phyloP scores from a whole-genome alignment of 2,888 invertebrate genomes.

The Scaptomyza polygonia region DNA sequence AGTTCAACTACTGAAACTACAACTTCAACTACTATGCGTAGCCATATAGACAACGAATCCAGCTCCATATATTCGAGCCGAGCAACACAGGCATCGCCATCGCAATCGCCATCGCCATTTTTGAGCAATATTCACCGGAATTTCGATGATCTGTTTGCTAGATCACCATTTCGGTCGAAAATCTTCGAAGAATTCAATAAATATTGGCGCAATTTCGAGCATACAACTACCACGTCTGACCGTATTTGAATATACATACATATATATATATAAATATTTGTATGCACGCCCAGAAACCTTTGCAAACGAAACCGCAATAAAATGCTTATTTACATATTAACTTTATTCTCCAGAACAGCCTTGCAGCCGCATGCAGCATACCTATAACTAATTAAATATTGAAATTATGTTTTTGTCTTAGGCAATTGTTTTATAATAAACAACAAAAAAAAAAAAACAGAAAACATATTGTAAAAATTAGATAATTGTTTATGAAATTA shows the following conservation, averaged over 20 bases:
- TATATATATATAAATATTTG: slow-evolving; percentile 1
- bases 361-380: slow-evolving; percentile 64
- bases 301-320: slow-evolving; percentile 52
- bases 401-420: slow-evolving; percentile 42
- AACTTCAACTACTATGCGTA: slow-evolving; percentile 36
- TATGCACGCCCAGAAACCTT: slow-evolving; percentile 44
- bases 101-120: slow-evolving; percentile 41
- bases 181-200: slow-evolving; percentile 80
- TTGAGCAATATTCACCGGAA: slow-evolving; percentile 60
- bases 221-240: slow-evolving; percentile 42
- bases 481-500: slow-evolving; percentile 46
- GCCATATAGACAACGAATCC: slow-evolving; percentile 38
- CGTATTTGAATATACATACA: slow-evolving; percentile 34
- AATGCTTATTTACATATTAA: slow-evolving; percentile 50
- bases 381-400: slow-evolving; percentile 42
- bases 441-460: neutral
- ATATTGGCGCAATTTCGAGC: slow-evolving; percentile 81
- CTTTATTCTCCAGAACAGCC: slow-evolving; percentile 5
- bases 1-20: slow-evolving; percentile 17
- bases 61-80: slow-evolving; percentile 32
- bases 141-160: slow-evolving; percentile 77
- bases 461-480: slow-evolving; percentile 48
- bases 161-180: slow-evolving; percentile 77
- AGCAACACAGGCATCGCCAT: slow-evolving; percentile 40
- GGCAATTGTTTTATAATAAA: slow-evolving; percentile 24